phyloP scores from a whole-genome alignment of 2,113 vertebrate genomes.

The Tenebrosternarchus preto region DNA sequence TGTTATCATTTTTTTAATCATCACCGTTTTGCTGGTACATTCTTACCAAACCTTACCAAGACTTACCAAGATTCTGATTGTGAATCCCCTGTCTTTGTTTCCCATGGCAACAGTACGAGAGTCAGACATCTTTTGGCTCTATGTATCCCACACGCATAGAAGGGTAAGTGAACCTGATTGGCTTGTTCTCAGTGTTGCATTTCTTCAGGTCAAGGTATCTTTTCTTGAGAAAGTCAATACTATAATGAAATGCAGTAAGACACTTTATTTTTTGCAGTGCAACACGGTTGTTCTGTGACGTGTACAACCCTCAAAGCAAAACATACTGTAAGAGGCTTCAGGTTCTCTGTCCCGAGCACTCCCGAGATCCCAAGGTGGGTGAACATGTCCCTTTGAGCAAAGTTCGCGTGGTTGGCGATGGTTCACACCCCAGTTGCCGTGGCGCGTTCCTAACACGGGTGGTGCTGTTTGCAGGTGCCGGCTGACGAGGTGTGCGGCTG shows the following conservation, averaged over 20 bases:
- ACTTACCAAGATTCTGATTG: not conserved
- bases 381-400: not conserved
- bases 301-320: conserved; percentile 86
- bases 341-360: conserved; percentile 91
- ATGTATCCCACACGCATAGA: conserved; percentile 95
- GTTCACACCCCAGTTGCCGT: not conserved
- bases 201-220: not conserved
- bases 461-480: conserved; percentile 70
- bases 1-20: too few species aligned
- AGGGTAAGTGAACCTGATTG: conserved; percentile 74
- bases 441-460: not conserved
- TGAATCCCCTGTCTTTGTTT: conserved; percentile 1
- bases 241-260: not conserved
- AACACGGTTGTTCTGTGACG: conserved; percentile 84
- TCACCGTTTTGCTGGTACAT: too few species aligned
- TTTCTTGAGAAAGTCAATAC: too few species aligned
- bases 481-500: conserved; percentile 90
- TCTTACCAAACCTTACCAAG: too few species aligned
- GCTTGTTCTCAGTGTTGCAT: not conserved
- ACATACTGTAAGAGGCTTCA: conserved; percentile 93
- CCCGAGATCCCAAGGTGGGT: conserved; percentile 87
- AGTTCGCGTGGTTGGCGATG: not conserved
- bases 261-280: conserved; percentile 67
- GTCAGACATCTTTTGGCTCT: conserved; percentile 92
- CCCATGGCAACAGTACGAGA: conserved; percentile 81